Base-by-base conservation (phyloP, 1,140 invertebrate species). In the Cepaea nemoralis region DNA sequence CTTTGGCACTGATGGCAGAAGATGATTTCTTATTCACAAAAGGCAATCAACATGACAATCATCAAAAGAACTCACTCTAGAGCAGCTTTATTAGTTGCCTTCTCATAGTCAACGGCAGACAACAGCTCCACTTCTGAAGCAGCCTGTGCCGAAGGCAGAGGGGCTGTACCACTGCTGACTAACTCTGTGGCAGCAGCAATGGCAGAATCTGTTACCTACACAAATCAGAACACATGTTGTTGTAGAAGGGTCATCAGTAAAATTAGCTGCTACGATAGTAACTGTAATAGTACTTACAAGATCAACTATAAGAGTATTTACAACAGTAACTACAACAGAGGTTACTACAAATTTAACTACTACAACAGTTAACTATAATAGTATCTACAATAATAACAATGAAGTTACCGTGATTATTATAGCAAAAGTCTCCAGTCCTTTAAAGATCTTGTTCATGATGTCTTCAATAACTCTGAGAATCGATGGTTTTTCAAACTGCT, bases 401-500 rank as follows among this genome's bases (percentile, higher is more conserved):
- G 33, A 35, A 80, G 79, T 82, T 81, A 93, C 92, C 82, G 88
- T 69, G 70, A 90, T 88, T 74, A 89, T 86, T 40, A 94, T 91
- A 74, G 91, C 89, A 82, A 92, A 90, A 33, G 92, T 92, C 55
- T 93, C 92, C 80, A 93, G 89, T 77, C 92, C 86, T 84, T 93
- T 93, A 42, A 91, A 87, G 22, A 94, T 87, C 69, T 90, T 90
- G 55, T 91, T 91, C 55, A 91, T 90, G 37, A 94, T 91, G 37
- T 91, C 88, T 80, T 96, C 95, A 75, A 97, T 94, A 48, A 97
- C 89, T 55, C 92, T 93, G 66, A 96, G 94, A 45, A 97, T 94
- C 16, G 95, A 96, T 1, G 94, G 93, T 89, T 97, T 96, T 87
- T 97, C 96, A 0, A 95, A 96, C 75, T 95, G 94, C 83, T 94